Evolutionary conservation across 2,888 invertebrate genomes (phyloP).

Genomic region (Alviniconcha strummeri): DNA sequence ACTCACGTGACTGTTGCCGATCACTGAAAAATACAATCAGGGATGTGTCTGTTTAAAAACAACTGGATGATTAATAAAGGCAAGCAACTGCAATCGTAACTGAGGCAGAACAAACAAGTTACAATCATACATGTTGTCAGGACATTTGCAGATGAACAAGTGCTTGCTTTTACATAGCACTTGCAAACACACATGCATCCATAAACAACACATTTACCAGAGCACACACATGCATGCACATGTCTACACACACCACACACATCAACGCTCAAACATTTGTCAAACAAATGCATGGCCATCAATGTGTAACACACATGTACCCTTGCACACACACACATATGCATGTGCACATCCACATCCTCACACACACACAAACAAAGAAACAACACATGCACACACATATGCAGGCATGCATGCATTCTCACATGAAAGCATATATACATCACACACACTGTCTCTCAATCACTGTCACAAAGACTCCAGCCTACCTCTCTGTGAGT

Average conservation of each 20-base stretch:
- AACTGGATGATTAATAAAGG: no score
- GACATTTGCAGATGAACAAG: no score
- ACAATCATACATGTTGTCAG: no score
- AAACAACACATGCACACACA: not conserved
- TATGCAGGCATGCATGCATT: not conserved
- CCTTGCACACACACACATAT: not conserved
- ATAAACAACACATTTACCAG: not conserved
- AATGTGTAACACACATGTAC: not conserved
- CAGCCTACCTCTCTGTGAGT: constrained; percentile 12
- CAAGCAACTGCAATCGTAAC: no score
- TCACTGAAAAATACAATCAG: constrained; percentile 22
- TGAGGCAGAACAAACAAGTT: no score
- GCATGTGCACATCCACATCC: not conserved
- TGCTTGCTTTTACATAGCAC: no score
- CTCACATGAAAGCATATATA: not conserved
- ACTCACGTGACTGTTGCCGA: constrained; percentile 31
- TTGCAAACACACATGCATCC: no score
- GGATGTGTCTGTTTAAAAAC: no score
- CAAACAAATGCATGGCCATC: no score
- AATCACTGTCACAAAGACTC: not conserved
- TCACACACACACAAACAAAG: constrained; percentile 8
- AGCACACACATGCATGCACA: no score
- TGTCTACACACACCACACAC: no score
- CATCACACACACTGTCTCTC: not conserved
- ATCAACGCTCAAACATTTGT: no score